Evolutionary conservation across 2,888 invertebrate species (phyloP).

Genomic region (Venustoraphidia nigricollis): DNA sequence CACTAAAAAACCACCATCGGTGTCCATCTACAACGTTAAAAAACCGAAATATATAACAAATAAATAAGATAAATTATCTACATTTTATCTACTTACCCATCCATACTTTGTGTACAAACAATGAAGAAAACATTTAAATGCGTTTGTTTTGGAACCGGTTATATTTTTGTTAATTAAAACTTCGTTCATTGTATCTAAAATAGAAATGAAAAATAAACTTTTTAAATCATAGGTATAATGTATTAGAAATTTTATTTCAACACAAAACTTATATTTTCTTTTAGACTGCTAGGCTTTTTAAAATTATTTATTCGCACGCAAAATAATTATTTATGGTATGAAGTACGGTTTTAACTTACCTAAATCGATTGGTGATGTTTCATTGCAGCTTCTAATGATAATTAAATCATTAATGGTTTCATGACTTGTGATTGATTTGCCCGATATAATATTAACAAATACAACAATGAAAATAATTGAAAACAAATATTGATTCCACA

Average conservation of each 20-base stretch:
- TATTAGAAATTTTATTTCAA: not conserved
- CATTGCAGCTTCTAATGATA: constrained; percentile 23
- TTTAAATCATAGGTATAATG: not conserved
- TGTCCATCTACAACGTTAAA: constrained; percentile 20
- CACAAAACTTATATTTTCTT: not conserved
- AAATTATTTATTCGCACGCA: no score
- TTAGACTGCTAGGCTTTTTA: no score
- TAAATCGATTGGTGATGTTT: constrained; percentile 22
- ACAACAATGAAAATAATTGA: no score
- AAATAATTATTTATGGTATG: no score
- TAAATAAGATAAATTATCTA: not conserved
- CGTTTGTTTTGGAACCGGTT: constrained; percentile 15
- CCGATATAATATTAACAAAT: no score
- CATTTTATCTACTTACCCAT: constrained; percentile 16
- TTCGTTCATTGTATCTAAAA: constrained; percentile 23
- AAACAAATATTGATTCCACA: no score
- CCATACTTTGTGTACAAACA: constrained; percentile 25
- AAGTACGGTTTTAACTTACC: constrained; percentile 16
- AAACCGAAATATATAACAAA: not conserved
- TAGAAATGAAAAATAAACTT: constrained; percentile 2
- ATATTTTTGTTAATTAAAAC: constrained; percentile 24
- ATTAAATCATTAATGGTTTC: constrained; percentile 14
- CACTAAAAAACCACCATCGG: constrained; percentile 25
- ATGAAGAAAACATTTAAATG: constrained; percentile 26
- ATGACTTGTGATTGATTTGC: no score